Base-by-base conservation (phyloP, 2,113 vertebrate genomes). In the Poeciliopsis turrubarensis region DNA sequence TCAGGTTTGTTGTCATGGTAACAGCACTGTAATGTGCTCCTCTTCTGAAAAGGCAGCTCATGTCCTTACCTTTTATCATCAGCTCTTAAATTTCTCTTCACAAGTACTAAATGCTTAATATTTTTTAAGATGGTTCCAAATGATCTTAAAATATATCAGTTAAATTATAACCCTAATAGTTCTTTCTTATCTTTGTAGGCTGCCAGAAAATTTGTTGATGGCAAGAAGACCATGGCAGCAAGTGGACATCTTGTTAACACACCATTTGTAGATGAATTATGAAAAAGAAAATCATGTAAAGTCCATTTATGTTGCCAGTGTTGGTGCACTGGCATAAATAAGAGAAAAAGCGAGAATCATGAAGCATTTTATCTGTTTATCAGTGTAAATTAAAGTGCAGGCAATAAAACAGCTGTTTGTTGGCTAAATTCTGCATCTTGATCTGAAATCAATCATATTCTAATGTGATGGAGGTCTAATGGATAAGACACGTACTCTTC, bases 141-240 rank as follows among this genome's bases (percentile, higher is more conserved):
- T 57, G 25, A 19, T 10, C 8, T 1, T n/a, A 0, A 25, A 25
- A 57, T 57, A 11, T 25, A 57, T 57, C 22, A 25, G 3, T 57
- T 57, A 6, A 25, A 25, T 57, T 10, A 25, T 3, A 57, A n/a
- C 51, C 22, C 22, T 57, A 67, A 39, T 15, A 54, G 11, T 32
- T 32, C 39, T 65, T 5, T 70, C 17, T 65, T 6, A 22, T 82
- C 19, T 83, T 77, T 47, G 66, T 90, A 99, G 97, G 97, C 95
- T 89, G 97, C 97, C n/a, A 97, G 96, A 86, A 96, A 94, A 86
- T 98, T 98, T 93, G 86, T 96, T 66, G 92, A 82, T 80, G 94
- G 96, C 77, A 96, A 95, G 92, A 99, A 98, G 89, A 96, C 95
- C 4, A 97, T 99, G 96, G 94, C 95, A 84, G 94, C 95, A 22